Evolutionary conservation across 2,113 vertebrate genomes (phyloP).

Genomic region (Pelecanoides urinatrix): DNA sequence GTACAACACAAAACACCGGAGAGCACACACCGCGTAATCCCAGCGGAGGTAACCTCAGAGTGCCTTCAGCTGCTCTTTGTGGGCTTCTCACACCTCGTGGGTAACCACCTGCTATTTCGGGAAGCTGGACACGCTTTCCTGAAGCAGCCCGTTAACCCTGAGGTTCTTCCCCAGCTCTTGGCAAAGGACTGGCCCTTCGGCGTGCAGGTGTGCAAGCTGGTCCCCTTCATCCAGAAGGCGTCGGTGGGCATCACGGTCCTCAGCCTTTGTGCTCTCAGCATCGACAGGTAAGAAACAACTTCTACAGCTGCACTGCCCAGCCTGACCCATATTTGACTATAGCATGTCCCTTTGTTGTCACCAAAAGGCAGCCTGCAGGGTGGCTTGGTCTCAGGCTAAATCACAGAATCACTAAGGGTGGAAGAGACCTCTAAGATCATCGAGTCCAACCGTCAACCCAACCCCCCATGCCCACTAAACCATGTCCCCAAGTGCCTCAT

Average conservation of each 20-base stretch:
- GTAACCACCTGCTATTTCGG: not conserved
- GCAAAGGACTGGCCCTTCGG: slow-evolving; percentile 90
- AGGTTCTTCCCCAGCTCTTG: slow-evolving; percentile 72
- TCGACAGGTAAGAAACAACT: slow-evolving; percentile 79
- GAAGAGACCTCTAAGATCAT: no score
- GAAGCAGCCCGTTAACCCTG: not conserved
- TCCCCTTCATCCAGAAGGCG: slow-evolving; percentile 89
- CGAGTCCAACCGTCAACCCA: no score
- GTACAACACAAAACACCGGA: not conserved
- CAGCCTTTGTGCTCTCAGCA: slow-evolving; percentile 89
- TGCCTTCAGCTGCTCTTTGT: not conserved
- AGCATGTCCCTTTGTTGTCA: rapidly evolving
- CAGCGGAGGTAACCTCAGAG: not conserved
- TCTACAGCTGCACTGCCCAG: not conserved
- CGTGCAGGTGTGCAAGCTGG: slow-evolving; percentile 84
- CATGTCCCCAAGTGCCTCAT: no score
- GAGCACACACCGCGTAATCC: rapidly evolving
- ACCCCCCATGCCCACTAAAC: no score
- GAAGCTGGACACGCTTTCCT: rapidly evolving
- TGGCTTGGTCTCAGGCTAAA: rapidly evolving
- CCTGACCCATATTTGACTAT: rapidly evolving
- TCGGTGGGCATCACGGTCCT: slow-evolving; percentile 90
- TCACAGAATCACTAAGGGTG: no score
- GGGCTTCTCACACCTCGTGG: not conserved
- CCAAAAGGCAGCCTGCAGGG: not conserved